phyloP scores from a whole-genome alignment of 2,113 vertebrate species.

The Mormyrus iriodes region DNA sequence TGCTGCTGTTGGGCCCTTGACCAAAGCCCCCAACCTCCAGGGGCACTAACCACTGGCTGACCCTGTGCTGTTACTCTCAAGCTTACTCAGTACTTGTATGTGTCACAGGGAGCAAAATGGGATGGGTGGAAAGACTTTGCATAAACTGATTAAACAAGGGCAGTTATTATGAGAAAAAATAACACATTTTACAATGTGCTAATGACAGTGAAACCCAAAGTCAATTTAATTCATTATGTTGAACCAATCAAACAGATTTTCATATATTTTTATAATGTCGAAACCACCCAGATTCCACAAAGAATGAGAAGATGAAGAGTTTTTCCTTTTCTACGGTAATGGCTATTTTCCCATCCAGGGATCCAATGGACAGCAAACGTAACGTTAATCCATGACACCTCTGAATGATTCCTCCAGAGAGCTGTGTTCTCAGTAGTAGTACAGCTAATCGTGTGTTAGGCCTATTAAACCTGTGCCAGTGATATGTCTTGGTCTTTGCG shows the following conservation, averaged over 20 bases:
- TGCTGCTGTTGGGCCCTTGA: neutral
- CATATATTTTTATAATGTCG: neutral
- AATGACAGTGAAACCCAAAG: neutral
- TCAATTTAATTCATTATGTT: neutral
- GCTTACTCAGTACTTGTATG: neutral
- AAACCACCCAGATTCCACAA: neutral
- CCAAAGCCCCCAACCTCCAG: neutral
- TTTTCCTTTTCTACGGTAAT: neutral
- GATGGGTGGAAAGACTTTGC: neutral
- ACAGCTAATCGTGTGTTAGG: neutral
- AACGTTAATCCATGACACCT: neutral
- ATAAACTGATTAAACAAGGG: neutral
- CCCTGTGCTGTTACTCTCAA: neutral
- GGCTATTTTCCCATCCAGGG: neutral
- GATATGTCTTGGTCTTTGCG: neutral
- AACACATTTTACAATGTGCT: neutral
- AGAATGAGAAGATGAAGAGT: neutral
- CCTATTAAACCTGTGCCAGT: neutral
- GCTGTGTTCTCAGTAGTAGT: neutral
- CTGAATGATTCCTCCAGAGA: neutral
- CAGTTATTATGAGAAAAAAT: neutral
- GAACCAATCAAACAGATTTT: neutral
- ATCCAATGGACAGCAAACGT: neutral
- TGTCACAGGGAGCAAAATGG: neutral
- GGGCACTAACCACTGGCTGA: neutral